Conservation (phyloP, 2,113 vertebrate genomes). For the Onychostruthus taczanowskii region DNA sequence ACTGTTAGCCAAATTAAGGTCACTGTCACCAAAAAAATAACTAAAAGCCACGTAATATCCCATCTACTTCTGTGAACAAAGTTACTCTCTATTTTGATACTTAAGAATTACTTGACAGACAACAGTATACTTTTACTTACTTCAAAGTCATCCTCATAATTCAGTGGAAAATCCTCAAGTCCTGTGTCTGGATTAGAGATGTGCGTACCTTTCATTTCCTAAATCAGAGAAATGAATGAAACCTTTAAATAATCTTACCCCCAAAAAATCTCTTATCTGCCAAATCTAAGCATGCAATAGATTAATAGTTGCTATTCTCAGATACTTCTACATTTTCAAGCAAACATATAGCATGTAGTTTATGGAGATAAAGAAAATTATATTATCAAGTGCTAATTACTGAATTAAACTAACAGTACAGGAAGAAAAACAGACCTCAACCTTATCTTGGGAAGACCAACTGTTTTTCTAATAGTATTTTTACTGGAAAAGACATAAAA, state of each 20-base stretch:
- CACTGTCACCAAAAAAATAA: background rate
- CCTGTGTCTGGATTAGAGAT: slow-evolving; percentile 23
- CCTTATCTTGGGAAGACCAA: background rate
- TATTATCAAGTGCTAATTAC: background rate
- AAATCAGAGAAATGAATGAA: background rate
- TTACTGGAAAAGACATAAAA: background rate
- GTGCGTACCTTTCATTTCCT: slow-evolving; percentile 66
- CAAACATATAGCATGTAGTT: background rate
- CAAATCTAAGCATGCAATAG: background rate
- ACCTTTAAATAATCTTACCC: background rate
- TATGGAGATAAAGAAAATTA: background rate
- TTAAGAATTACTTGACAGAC: background rate
- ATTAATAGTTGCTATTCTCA: background rate
- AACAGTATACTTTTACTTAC: slow-evolving; percentile 65
- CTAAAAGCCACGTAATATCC: background rate
- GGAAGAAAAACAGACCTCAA: background rate
- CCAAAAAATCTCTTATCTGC: background rate
- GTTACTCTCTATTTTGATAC: background rate
- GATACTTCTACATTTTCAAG: background rate
- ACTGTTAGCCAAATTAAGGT: background rate
- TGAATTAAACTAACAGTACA: background rate
- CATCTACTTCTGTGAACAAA: background rate
- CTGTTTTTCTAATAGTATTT: background rate
- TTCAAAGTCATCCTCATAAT: slow-evolving; percentile 94
- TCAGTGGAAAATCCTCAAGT: slow-evolving; percentile 43